Evolutionary conservation across 2,113 vertebrate species (phyloP).

Genomic region (Heptranchias perlo): DNA sequence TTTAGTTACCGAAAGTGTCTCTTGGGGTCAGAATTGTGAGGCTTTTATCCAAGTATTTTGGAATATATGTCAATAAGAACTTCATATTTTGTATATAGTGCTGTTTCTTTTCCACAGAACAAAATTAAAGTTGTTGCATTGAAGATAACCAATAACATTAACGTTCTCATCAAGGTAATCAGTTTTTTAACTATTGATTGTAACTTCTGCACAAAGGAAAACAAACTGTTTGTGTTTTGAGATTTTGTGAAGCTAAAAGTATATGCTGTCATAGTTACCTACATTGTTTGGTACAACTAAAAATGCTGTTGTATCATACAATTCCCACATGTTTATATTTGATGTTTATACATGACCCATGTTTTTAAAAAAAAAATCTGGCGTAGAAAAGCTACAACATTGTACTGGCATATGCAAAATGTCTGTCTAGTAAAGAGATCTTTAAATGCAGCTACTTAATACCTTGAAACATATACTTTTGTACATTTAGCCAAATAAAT

Average conservation of each 20-base stretch:
- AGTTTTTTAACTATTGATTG: background rate
- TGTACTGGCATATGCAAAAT: background rate
- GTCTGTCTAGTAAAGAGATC: background rate
- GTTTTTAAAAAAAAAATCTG: background rate
- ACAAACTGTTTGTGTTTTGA: conserved; percentile 46
- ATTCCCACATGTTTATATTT: background rate
- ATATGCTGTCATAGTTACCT: background rate
- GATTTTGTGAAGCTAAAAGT: background rate
- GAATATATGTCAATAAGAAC: background rate
- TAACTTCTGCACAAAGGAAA: background rate
- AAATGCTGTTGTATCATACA: background rate
- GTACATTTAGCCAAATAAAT: background rate
- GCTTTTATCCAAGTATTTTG: background rate
- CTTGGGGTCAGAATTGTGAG: background rate
- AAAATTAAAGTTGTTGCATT: conserved; percentile 98
- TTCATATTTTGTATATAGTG: background rate
- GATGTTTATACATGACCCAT: no score
- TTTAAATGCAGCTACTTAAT: background rate
- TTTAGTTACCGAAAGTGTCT: background rate
- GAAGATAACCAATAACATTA: conserved; percentile 99
- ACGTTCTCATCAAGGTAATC: conserved; percentile 92
- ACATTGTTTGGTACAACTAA: background rate
- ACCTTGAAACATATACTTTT: background rate
- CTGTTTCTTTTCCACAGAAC: conserved; percentile 66
- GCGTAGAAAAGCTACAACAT: background rate